Base-by-base conservation (phyloP, 2,888 invertebrate genomes). In the Apantesis nais region DNA sequence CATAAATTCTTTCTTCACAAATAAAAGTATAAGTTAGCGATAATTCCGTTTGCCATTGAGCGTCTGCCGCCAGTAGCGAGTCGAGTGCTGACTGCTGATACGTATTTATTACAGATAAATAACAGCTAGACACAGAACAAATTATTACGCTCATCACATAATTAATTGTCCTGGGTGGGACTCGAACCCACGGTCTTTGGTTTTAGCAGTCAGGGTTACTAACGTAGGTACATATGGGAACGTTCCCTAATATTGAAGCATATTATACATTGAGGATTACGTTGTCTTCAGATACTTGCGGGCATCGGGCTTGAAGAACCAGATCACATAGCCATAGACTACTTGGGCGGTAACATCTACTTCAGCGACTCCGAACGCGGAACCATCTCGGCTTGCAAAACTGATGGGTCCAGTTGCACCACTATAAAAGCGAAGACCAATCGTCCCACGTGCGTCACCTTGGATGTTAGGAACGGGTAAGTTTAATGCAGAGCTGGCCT, bases 321-420 rank as follows among this genome's bases (percentile, higher is more conserved):
- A 0, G 97, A 97, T 74, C 97, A 97, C 80, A 92, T 98, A 69
- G 97, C 97, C 0, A 92, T 98, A 34, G 98, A 98, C 89, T 97
- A 97, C 96, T 85, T 97, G 12, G 98, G 97, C 0, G 96, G 96
- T 0, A 98, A 98, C 87, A 95, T 98, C 60, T 98, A 98, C 90
- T 98, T 98, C 87, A 97, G 97, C 3, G 98, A 98, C 86, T 95
- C 96, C 0, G 95, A 95, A 55, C 94, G 96, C 78, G 96, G 96
- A 25, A 96, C 96, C 83, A 97, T 98, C 74, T 97, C 96, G 0
- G 98, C 97, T 3, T 98, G 98, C 82, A 95, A 94, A 0, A 93
- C 93, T n/a, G 96, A 97, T 81, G 98, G 97, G 0, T 85, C 93
- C 9, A 93, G 95, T 52, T 98, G 98, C 78, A 94, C 96, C 0